phyloP scores from a whole-genome alignment of 2,113 vertebrate species.

The Micronycteris hirsuta region DNA sequence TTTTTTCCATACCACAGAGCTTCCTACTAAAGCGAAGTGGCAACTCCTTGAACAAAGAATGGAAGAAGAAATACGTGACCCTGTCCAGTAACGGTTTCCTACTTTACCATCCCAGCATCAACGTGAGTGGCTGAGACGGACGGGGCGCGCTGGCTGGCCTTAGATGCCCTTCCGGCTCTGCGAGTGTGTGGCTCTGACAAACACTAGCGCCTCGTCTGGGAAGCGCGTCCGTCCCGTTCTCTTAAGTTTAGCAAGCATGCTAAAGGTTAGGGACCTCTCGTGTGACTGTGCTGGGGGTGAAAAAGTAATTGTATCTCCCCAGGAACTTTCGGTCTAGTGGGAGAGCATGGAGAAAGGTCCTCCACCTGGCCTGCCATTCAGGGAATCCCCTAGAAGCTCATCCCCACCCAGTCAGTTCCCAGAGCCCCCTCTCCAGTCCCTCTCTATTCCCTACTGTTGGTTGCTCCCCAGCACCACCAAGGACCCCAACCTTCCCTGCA shows the following conservation, averaged over 20 bases:
- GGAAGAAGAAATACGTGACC: constrained; percentile 98
- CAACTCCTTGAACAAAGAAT: constrained; percentile 97
- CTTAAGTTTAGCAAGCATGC: background rate
- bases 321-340: background rate
- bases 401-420: background rate
- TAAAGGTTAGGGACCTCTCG: background rate
- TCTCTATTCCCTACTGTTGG: background rate
- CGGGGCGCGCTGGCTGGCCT: background rate
- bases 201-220: background rate
- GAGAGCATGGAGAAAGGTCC: background rate
- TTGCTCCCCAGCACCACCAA: background rate
- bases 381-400: background rate
- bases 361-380: background rate
- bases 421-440: background rate
- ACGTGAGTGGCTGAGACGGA: constrained; percentile 82
- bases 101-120: constrained; percentile 93
- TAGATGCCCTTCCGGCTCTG: background rate
- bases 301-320: background rate
- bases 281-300: background rate
- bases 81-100: constrained; percentile 92
- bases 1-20: constrained; percentile 80
- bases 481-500: background rate
- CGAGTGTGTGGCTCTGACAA: background rate
- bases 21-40: constrained; percentile 94
- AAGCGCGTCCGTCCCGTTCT: background rate